A percentile compares a stretch with the other conserved stretches of the same genome.
These are phyloP conservation scores for Marronus borbonicus DNA, from an alignment of 2,888 invertebrate genomes.

Conservation along the genomic window DNA sequence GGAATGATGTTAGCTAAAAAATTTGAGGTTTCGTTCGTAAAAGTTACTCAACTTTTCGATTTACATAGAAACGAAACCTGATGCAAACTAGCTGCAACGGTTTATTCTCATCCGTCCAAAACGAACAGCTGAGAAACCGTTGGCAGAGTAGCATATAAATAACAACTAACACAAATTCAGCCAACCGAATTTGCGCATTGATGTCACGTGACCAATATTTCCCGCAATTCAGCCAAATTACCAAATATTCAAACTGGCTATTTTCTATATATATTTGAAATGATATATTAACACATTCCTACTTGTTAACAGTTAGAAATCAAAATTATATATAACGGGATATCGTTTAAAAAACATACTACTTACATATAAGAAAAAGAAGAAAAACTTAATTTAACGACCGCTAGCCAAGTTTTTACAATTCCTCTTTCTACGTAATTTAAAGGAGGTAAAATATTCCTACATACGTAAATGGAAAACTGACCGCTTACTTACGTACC, in stretches of 20 bases:
- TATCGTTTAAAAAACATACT: no score
- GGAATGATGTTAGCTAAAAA: conserved; percentile 22
- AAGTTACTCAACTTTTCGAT: conserved; percentile 45
- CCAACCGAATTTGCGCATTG: conserved; percentile 39
- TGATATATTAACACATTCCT: not conserved
- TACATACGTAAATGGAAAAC: no score
- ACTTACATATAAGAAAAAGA: no score
- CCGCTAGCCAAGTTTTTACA: no score
- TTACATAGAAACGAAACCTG: conserved; percentile 38
- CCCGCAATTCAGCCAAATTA: conserved; percentile 16
- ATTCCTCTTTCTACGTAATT: no score
- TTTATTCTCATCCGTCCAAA: conserved; percentile 36
- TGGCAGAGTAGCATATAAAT: conserved; percentile 49
- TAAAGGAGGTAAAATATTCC: no score
- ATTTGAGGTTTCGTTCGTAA: conserved; percentile 40
- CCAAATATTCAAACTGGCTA: not conserved
- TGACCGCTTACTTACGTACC: no score
- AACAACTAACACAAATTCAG: conserved; percentile 40
- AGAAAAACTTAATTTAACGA: no score
- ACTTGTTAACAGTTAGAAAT: no score
- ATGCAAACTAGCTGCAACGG: conserved; percentile 39
- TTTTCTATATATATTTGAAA: no score
- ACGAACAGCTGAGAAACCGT: conserved; percentile 59
- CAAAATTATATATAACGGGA: no score
- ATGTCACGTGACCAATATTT: conserved; percentile 36